A percentile compares a stretch with the other conserved stretches of the same genome.
phyloP scores from a whole-genome alignment of 2,888 invertebrate genomes.

The Pardosa pseudoannulata region DNA sequence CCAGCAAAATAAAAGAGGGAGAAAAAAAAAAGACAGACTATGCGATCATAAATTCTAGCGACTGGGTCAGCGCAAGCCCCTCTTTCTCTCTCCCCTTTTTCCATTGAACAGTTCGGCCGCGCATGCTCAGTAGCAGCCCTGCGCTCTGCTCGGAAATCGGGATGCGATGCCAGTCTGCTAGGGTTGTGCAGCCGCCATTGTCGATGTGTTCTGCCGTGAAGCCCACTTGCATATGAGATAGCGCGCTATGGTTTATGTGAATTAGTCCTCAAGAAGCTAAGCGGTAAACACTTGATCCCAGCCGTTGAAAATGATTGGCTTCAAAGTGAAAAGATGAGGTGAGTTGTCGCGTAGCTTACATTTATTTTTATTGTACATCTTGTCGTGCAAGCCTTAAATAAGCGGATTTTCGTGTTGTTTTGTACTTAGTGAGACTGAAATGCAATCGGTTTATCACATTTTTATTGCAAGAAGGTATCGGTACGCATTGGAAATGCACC shows the following conservation, averaged over 20 bases:
- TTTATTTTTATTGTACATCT: too few relatives aligned
- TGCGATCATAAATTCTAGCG: neutral
- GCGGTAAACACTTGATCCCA: neutral
- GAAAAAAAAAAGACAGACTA: neutral
- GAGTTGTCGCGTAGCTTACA: too few relatives aligned
- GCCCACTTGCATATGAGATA: neutral
- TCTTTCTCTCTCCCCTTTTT: neutral
- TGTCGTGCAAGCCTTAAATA: too few relatives aligned
- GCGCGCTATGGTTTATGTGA: neutral
- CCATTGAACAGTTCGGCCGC: neutral
- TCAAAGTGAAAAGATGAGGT: neutral
- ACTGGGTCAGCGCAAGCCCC: constrained; percentile 1
- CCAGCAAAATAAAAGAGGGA: neutral
- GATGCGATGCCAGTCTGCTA: neutral
- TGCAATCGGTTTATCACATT: too few relatives aligned
- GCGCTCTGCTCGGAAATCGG: neutral
- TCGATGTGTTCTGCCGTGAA: neutral
- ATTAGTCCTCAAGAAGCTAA: neutral
- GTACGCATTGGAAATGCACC: too few relatives aligned
- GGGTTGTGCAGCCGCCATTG: neutral
- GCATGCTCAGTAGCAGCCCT: neutral
- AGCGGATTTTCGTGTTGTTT: too few relatives aligned
- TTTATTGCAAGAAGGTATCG: too few relatives aligned
- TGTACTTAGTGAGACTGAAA: too few relatives aligned
- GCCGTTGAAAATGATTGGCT: neutral